Percentiles rank a stretch among this genome's conserved stretches.
phyloP scores from a whole-genome alignment of 2,113 vertebrate species.

The Cheilinus undulatus region DNA sequence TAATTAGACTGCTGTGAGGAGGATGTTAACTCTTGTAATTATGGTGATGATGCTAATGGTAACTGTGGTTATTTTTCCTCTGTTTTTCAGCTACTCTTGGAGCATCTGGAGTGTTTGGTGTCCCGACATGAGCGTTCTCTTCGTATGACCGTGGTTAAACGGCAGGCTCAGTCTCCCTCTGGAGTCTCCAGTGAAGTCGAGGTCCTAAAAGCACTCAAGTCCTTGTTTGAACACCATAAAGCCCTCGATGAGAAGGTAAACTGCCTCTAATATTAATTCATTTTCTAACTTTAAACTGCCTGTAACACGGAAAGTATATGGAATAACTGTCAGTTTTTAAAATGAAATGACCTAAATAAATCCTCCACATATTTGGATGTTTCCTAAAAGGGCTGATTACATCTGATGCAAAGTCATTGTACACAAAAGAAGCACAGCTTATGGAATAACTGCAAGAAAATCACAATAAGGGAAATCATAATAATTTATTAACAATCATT shows the following conservation, averaged over 20 bases:
- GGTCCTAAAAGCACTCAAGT: constrained; percentile 99
- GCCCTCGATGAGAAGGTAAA: constrained; percentile 98
- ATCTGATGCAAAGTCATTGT: too few relatives aligned
- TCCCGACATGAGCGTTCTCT: constrained; percentile 97
- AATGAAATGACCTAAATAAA: too few relatives aligned
- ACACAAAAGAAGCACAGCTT: too few relatives aligned
- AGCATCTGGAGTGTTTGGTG: constrained; percentile 99
- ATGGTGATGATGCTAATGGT: constrained; percentile 1
- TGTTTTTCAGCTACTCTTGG: constrained; percentile 90
- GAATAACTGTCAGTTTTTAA: too few relatives aligned
- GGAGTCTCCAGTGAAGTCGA: constrained; percentile 99
- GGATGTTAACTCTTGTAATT: neutral
- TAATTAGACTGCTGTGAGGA: neutral
- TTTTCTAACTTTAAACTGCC: too few relatives aligned
- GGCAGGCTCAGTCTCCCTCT: constrained; percentile 98
- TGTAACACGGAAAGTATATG: too few relatives aligned
- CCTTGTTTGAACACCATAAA: constrained; percentile 99
- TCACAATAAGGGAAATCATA: too few relatives aligned
- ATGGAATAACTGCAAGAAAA: too few relatives aligned
- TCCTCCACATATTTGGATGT: too few relatives aligned
- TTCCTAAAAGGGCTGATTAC: too few relatives aligned
- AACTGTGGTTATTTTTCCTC: neutral
- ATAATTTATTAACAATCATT: too few relatives aligned
- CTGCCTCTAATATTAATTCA: too few relatives aligned
- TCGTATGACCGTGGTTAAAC: constrained; percentile 98